Evolutionary conservation across 2,113 vertebrate genomes (phyloP), one percentile per base, ranked within the genome.

Genomic region (Menidia beryllina): DNA sequence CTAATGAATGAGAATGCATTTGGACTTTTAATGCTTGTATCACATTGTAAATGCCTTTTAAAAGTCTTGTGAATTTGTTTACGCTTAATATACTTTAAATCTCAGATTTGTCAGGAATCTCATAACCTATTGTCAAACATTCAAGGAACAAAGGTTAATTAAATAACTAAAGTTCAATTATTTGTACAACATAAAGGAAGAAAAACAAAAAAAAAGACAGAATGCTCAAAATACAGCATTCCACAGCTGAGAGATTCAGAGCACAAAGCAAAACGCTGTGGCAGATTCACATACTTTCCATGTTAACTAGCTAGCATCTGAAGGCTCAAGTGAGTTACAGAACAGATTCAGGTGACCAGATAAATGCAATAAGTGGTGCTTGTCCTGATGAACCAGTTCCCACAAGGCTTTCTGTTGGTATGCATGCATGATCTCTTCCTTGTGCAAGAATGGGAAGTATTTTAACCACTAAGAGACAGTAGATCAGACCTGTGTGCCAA

Each of bases 281-380:
- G n/a, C n/a, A n/a, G n/a, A n/a, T n/a, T n/a, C n/a, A n/a, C 39
- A 25, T 47, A 10, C 19, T 52, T 64, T 61, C 69, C 50, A 21
- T 21, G 43, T 55, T 67, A 59, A 78, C 26, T 13, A n/a, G 34
- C 39, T 43, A 65, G 41, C 54, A 12, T 26, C 17, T 17, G 20
- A 3, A 68, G 43, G 53, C 38, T 62, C 23, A 65, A 34, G 45
- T 2, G 27, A 61, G 43, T 36, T 23, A 7, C 53, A 45, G 36
- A 66, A 21, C 48, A 59, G 25, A 23, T 21, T 56, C 27, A 24
- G 53, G 57, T 54, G 54, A 72, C 34, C 15, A 50, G 69, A 54
- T 21, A 63, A 66, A 73, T 66, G 60, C 39, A 54, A n/a, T 82
- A 59, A 62, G 59, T 68, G 41, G 54, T 15, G 14, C 19, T 41